Conservation (phyloP, 2,888 invertebrate species). For the Odontothrips loti region DNA sequence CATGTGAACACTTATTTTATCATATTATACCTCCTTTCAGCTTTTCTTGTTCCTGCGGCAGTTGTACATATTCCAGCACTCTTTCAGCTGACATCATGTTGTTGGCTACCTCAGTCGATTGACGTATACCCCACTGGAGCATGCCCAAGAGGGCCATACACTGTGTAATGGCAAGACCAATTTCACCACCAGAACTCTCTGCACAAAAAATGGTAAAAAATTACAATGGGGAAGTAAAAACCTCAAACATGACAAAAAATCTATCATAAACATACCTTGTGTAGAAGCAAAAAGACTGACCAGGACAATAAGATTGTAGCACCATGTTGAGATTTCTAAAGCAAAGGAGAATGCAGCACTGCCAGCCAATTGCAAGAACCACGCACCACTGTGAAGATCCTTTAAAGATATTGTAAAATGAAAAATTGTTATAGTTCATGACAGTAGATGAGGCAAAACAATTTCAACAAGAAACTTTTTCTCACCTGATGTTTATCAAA, state of each 20-base stretch:
- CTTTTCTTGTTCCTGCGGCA: conserved; percentile 43
- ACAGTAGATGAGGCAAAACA: background rate
- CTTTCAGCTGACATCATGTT: conserved; percentile 90
- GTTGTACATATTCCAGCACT: conserved; percentile 71
- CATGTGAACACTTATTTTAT: background rate
- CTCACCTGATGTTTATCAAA: conserved; percentile 70
- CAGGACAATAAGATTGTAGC: conserved; percentile 33
- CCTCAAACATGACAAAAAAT: background rate
- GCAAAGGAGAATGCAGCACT: background rate
- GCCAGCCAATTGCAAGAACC: background rate
- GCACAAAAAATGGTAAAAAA: background rate
- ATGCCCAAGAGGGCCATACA: conserved; percentile 74
- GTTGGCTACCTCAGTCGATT: conserved; percentile 83
- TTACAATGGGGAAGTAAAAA: background rate
- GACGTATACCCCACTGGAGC: conserved; percentile 88
- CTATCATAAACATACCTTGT: conserved; percentile 9
- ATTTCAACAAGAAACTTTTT: conserved; percentile 33
- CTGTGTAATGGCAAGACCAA: conserved; percentile 75
- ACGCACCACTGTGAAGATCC: background rate
- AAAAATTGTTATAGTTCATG: background rate
- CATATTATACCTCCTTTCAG: background rate
- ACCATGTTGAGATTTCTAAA: background rate
- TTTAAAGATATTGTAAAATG: background rate
- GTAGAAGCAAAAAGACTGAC: conserved; percentile 23
- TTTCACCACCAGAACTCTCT: conserved; percentile 58